Base-by-base conservation (phyloP, 2,797 vertebrate genomes). In the Danio aesculapii region DNA sequence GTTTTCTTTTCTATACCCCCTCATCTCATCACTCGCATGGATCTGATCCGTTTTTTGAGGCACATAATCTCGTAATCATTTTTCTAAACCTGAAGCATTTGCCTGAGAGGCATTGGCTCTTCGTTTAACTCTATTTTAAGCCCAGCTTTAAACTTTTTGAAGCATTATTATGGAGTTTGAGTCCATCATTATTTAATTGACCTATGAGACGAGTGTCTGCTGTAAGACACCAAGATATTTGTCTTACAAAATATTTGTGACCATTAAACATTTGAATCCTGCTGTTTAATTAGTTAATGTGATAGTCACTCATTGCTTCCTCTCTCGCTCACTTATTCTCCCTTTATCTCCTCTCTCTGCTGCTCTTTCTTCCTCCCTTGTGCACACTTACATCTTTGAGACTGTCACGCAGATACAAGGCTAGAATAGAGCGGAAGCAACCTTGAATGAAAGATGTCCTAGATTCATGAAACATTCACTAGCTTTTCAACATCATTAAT, bases 401-500 rank as follows among this genome's bases (percentile, higher is more conserved):
- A 70, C 61, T 69, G 81, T 81, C 81, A 72, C 7, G 21, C 74
- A 75, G 64, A 57, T 55, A 64, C 21, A 57, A 53, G 44, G 6
- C 6, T 87, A 81, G 89, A 88, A 85, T 89, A 87, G 88, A 86
- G 59, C 55, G 43, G 64, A 62, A 90, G 89, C 90, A 93, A 90
- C 88, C 88, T 90, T 85, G 83, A 91, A 90, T 90, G 89, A 90
- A 88, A 90, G 88, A 93, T 93, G 91, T 94, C 92, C 91, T 90
- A 92, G 90, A 93, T 93, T 94, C 91, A 93, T 93, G 86, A 94
- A 94, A 92, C 91, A 93, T 94, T 93, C 90, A 93, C 88, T 82
- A 88, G 86, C 90, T 92, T 93, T 93, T 94, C 91, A 93, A 89
- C 91, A 78, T 73, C 91, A 92, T 94, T 92, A 92, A 93, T 94